These are phyloP conservation scores for Aradophagus sp. DNA, from an alignment of 1,140 invertebrate species.

Conservation along the genomic window DNA sequence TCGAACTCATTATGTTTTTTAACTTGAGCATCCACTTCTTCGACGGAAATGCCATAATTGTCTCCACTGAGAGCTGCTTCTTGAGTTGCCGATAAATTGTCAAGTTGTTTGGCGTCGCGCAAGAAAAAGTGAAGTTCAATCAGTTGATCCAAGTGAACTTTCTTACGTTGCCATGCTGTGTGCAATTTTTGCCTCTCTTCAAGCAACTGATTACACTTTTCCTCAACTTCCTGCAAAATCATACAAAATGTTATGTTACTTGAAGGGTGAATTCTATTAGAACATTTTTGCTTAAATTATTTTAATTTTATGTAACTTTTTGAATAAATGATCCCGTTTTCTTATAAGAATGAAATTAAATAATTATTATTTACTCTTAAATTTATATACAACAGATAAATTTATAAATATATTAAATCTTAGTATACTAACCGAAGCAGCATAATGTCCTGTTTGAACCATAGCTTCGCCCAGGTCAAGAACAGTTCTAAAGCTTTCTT, in stretches of 20 bases:
- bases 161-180: slow-evolving; percentile 90
- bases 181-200: slow-evolving; percentile 87
- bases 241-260: background rate
- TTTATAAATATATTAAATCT: too few relatives aligned
- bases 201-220: slow-evolving; percentile 84
- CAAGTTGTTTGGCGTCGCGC: slow-evolving; percentile 94
- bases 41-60: slow-evolving; percentile 82
- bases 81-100: slow-evolving; percentile 90
- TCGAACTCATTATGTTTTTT: slow-evolving; percentile 95
- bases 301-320: too few relatives aligned
- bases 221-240: slow-evolving; percentile 81
- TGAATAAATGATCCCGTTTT: too few relatives aligned
- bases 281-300: too few relatives aligned
- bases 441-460: slow-evolving; percentile 90
- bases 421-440: slow-evolving; percentile 76
- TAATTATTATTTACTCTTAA: too few relatives aligned
- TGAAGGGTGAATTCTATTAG: too few relatives aligned
- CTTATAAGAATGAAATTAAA: too few relatives aligned
- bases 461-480: slow-evolving; percentile 88
- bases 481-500: slow-evolving; percentile 88
- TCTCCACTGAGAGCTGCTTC: slow-evolving; percentile 83
- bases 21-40: slow-evolving; percentile 89
- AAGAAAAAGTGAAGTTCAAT: slow-evolving; percentile 96
- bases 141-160: slow-evolving; percentile 93
- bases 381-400: too few relatives aligned